Evolutionary conservation across 2,797 vertebrate species (phyloP), one percentile per base, ranked within the genome.

Genomic region (Propithecus deckenii): DNA sequence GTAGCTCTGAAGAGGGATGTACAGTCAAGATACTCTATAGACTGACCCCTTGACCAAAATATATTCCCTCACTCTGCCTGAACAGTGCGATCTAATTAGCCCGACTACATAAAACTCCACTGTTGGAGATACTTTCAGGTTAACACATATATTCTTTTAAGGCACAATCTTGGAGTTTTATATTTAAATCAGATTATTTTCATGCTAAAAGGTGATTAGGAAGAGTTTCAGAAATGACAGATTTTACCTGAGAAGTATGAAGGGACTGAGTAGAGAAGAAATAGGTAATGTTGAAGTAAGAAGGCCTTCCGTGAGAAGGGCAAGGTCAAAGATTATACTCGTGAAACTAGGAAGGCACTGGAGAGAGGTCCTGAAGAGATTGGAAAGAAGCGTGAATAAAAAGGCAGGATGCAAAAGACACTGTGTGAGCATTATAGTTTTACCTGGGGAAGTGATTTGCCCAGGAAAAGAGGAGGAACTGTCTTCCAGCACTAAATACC

Each of bases 121-220:
- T 43, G 41, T 7, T 46, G 11, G 55, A 35, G 13, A 83, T 35
- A 69, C 7, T 85, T 76, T 48, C 14, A 41, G 74, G 3, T 92
- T 71, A 71, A 89, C 10, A 67, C 4, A 7, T 35, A 46, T 13
- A 11, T 86, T 71, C 52, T 46, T 81, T 86, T 75, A 72, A 95
- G 78, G 35, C 57, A 80, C 22, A 86, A 46, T 83, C 25, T 92
- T 72, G 38, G 30, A n/a, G 25, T 92, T 15, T 88, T 79, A 48
- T n/a, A 48, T 92, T 83, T 89, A 63, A 92, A 72, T 96, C 74
- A 81, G 30, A 89, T 65, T 89, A 55, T 69, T 63, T 88, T 67
- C 32, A 38, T 55, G 69, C 25, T 67, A 71, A 61, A 81, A 90
- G 10, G 5, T 80, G 50, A 59, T 61, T 61, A 75, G 14, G 38